Evolutionary conservation across 1,140 invertebrate species (phyloP), one percentile per base, ranked within the genome.

Genomic region (Lerema accius): DNA sequence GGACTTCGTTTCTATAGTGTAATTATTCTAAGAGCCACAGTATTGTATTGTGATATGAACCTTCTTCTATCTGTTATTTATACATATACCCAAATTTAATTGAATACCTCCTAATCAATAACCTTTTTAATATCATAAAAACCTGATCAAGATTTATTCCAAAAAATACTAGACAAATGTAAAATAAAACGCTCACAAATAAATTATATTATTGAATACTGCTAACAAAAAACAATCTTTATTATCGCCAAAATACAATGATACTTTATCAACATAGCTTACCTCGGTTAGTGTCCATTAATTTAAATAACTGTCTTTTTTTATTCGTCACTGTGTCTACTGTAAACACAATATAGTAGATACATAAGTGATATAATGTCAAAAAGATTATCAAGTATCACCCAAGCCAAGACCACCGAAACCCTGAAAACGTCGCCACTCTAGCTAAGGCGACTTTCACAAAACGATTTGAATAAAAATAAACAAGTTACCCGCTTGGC

Each of bases 401-500:
- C 3, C 9, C 32, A 32, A 32, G 3, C 3, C 32, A 32, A 23
- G 19, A 23, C 37, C n/a, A n/a, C 35, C 16, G 17, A 53, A 40
- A 53, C 50, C 50, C 50, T 53, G 50, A 53, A 53, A 53, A 17
- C 10, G 26, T 32, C 13, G 17, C 37, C 45, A 16, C 15, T 48
- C 45, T 9, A 10, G 35, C 50, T 13, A 23, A 17, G 10, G 26
- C 28, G 9, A 55, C 51, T 28, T 55, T 55, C 51, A 42, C 39
- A 42, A 55, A 55, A 55, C 19, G 13, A 55, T 23, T 55, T 15
- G 40, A 55, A 49, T 49, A 49, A 49, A 28, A 42, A 55, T 9
- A 15, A 49, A 49, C 23, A 49, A 45, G 5, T 49, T 32, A 32
- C 46, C 15, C 19, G 46, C 46, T 32, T 49, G 46, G 32, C 46